Percentiles rank a stretch among this genome's conserved stretches.
Conservation (phyloP, 2,797 vertebrate species). For the Syngnathus rostellatus region DNA sequence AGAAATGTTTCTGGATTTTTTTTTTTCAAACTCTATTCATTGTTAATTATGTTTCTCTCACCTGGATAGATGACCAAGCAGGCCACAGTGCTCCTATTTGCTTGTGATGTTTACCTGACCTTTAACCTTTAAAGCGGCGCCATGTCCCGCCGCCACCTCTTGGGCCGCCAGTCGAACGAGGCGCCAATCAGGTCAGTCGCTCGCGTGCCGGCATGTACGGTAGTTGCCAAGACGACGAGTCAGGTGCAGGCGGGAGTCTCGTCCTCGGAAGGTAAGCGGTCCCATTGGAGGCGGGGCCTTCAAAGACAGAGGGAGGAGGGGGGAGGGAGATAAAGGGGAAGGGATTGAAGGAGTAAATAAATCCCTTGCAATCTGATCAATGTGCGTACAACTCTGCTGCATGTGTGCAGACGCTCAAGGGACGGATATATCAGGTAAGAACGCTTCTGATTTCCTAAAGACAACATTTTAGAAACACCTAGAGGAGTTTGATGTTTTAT, state of each 20-base stretch:
- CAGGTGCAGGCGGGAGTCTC: not conserved
- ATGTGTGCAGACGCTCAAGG: slow-evolving; percentile 13
- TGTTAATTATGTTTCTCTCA: not conserved
- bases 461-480: not conserved
- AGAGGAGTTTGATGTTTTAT: not conserved
- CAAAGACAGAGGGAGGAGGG: slow-evolving; percentile 13
- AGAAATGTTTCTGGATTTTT: no score
- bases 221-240: slow-evolving; percentile 3
- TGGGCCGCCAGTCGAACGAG: slow-evolving; percentile 12
- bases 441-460: not conserved
- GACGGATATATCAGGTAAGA: slow-evolving; percentile 14
- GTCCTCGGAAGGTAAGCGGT: not conserved
- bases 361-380: slow-evolving; percentile 60
- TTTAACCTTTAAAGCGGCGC: slow-evolving; percentile 49
- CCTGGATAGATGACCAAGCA: not conserved
- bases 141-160: slow-evolving; percentile 40
- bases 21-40: not conserved
- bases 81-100: not conserved
- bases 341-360: slow-evolving; percentile 57
- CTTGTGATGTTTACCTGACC: slow-evolving; percentile 7
- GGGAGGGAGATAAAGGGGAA: slow-evolving; percentile 29
- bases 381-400: slow-evolving; percentile 17
- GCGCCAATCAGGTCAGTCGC: slow-evolving; percentile 55
- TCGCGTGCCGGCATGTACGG: slow-evolving; percentile 37
- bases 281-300: slow-evolving; percentile 29